phyloP scores from a whole-genome alignment of 2,797 vertebrate species.

The Peromyscus aztecus region DNA sequence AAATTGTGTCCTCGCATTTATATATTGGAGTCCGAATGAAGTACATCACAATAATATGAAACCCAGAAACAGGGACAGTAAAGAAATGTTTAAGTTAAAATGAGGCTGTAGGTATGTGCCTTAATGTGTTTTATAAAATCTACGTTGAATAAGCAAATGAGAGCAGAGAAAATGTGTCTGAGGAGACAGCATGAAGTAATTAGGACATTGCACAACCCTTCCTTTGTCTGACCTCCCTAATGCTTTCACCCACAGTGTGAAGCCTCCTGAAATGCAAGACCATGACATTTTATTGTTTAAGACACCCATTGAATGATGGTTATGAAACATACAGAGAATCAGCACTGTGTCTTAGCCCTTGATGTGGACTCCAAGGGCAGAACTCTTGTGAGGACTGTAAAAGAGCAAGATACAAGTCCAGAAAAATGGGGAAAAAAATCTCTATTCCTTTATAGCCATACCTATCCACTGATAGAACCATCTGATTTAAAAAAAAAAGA shows the following conservation, averaged over 20 bases:
- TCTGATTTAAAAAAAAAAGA: not conserved
- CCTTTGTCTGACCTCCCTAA: not conserved
- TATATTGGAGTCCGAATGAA: not conserved
- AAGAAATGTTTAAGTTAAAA: not conserved
- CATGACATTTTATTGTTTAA: not conserved
- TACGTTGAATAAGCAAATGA: not conserved
- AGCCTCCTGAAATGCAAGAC: not conserved
- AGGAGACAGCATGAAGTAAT: not conserved
- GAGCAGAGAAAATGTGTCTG: not conserved
- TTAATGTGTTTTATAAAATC: not conserved
- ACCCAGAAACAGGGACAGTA: too few species aligned
- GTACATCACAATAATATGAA: not conserved
- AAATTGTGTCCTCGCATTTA: not conserved
- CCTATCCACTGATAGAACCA: not conserved
- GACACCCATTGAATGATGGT: not conserved
- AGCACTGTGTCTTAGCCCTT: not conserved
- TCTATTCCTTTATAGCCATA: not conserved
- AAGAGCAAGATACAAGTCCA: not conserved
- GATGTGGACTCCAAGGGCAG: not conserved
- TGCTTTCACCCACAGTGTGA: not conserved
- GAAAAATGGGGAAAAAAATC: not conserved
- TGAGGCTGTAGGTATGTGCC: not conserved
- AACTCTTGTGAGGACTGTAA: not conserved
- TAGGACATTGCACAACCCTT: not conserved
- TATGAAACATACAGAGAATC: not conserved